Evolutionary conservation across 2,113 vertebrate species (phyloP).

Genomic region (Sylvia atricapilla): DNA sequence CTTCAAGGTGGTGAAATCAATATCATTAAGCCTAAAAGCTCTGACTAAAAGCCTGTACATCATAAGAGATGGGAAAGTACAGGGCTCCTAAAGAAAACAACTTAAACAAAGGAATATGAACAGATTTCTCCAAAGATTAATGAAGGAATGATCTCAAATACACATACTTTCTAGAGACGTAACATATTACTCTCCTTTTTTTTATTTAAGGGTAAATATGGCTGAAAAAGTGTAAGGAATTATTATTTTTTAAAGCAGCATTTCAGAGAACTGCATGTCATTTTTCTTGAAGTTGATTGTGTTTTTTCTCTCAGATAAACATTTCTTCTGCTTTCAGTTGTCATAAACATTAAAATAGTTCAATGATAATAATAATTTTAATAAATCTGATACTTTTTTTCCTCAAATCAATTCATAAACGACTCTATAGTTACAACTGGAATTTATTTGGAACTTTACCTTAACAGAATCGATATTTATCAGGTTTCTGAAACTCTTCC

Average conservation of each 20-base stretch:
- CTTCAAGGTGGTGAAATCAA: not conserved
- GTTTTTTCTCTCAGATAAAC: not conserved
- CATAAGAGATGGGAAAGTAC: not conserved
- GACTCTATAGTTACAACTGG: not conserved
- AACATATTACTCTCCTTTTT: not conserved
- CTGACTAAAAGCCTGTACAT: not conserved
- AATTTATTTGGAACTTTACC: not conserved
- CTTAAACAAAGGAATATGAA: not conserved
- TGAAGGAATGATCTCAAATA: not conserved
- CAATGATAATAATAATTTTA: not conserved
- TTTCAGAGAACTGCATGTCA: not conserved
- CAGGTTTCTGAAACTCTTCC: not conserved
- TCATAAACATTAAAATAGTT: not conserved
- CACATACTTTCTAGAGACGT: rapidly evolving
- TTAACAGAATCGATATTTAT: not conserved
- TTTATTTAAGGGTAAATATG: not conserved
- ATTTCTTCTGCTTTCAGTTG: not conserved
- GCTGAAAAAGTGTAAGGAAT: not conserved
- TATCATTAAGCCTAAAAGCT: slow-evolving; percentile 9
- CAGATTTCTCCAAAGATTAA: not conserved
- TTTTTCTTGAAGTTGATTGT: not conserved
- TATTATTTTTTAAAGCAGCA: not conserved
- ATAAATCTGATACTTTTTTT: not conserved
- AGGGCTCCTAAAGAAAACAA: not conserved
- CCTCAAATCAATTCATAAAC: not conserved